phyloP scores from a whole-genome alignment of 2,113 vertebrate genomes.

The Ptilonorhynchus violaceus region DNA sequence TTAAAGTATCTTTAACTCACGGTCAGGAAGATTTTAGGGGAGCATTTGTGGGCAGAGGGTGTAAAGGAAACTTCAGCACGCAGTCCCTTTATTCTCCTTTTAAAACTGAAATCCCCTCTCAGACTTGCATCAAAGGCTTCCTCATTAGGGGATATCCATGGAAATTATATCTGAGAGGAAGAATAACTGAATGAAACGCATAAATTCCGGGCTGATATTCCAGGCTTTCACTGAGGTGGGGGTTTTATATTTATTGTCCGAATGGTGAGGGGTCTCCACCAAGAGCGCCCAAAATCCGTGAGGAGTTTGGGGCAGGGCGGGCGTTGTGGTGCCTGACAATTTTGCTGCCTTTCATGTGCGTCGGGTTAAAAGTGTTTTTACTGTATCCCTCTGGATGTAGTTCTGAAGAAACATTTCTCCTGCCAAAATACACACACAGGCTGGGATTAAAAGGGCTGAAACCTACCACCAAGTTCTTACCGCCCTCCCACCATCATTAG shows the following conservation, averaged over 20 bases:
- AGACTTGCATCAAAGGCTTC: background rate
- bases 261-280: background rate
- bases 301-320: background rate
- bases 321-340: background rate
- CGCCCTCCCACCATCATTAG: slow-evolving; percentile 85
- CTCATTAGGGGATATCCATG: background rate
- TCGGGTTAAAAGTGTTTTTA: slow-evolving; percentile 50
- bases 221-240: background rate
- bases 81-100: background rate
- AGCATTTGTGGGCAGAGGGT: background rate
- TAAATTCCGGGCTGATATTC: background rate
- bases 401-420: slow-evolving; percentile 72
- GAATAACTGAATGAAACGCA: background rate
- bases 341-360: slow-evolving; percentile 6
- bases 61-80: background rate
- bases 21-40: background rate
- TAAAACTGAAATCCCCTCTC: background rate
- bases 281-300: rapidly evolving
- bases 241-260: background rate
- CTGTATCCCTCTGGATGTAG: slow-evolving; percentile 59
- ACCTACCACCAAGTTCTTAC: slow-evolving; percentile 85
- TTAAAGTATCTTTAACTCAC: background rate
- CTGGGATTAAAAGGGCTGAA: slow-evolving; percentile 81
- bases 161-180: slow-evolving; percentile 4
- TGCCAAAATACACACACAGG: slow-evolving; percentile 80